Percentiles rank a stretch among this genome's conserved stretches.
Evolutionary conservation across 2,113 vertebrate species (phyloP).

Genomic region (Neolamprologus hecqui): DNA sequence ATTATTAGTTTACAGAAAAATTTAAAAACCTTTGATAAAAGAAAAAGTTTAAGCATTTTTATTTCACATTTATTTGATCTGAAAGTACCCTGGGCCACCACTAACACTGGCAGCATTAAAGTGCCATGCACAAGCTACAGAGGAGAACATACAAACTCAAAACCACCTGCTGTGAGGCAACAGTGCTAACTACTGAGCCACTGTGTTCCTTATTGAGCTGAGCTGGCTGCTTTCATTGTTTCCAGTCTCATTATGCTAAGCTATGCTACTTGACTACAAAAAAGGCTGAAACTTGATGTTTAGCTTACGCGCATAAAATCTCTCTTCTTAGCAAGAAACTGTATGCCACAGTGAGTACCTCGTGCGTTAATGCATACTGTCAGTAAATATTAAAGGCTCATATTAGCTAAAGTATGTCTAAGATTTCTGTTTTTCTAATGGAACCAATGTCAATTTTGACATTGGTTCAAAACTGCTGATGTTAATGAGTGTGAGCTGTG

Average conservation of each 20-base stretch:
- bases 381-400: not conserved
- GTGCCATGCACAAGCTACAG: not conserved
- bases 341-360: not conserved
- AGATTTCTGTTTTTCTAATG: not conserved
- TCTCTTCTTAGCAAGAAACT: not conserved
- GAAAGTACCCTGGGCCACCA: too few relatives aligned
- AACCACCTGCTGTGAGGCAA: not conserved
- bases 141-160: not conserved
- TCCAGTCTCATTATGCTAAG: not conserved
- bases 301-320: not conserved
- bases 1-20: not conserved
- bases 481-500: not conserved
- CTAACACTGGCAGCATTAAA: not conserved
- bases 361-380: not conserved
- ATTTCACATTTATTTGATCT: not conserved
- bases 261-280: not conserved
- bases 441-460: not conserved
- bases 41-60: not conserved
- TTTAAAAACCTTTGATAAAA: rapidly evolving
- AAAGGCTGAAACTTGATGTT: not conserved
- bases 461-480: not conserved
- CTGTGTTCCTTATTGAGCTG: not conserved
- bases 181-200: not conserved
- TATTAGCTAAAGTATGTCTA: not conserved
- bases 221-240: not conserved